Evolutionary conservation across 1,140 invertebrate species (phyloP).

Genomic region (Drosophila nikananu): DNA sequence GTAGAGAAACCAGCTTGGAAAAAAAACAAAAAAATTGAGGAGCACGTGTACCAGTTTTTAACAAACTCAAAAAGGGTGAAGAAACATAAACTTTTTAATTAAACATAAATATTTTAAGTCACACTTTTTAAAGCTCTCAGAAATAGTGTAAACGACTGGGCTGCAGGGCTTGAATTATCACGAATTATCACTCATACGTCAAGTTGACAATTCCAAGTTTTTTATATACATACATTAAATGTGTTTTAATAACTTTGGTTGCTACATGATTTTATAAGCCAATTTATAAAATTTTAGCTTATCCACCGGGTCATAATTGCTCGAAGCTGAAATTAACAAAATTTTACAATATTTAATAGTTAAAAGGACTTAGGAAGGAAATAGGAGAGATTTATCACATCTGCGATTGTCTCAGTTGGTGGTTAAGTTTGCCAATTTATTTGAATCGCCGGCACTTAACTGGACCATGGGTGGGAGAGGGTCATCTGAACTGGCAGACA

Average conservation of each 20-base stretch:
- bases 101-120: constrained; percentile 23
- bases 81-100: constrained; percentile 20
- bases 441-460: constrained; percentile 29
- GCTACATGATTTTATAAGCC: not conserved
- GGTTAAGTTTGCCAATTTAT: constrained; percentile 37
- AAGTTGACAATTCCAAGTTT: not conserved
- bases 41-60: constrained; percentile 18
- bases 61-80: not conserved
- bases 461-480: constrained; percentile 4
- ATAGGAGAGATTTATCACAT: constrained; percentile 4
- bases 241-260: not conserved
- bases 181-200: constrained; percentile 1
- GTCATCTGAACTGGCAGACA: constrained; percentile 10
- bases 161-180: not conserved
- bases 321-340: not conserved
- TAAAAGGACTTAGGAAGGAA: not conserved
- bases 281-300: not conserved
- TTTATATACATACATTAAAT: not conserved
- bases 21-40: not conserved
- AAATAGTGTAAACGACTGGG: not conserved
- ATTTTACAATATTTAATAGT: not conserved
- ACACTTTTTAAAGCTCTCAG: not conserved
- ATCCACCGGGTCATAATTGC: too few species aligned
- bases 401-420: constrained; percentile 15
- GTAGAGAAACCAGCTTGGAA: not conserved